Conservation (phyloP, 2,797 vertebrate species). For the Sebastiscus albofasciatus region DNA sequence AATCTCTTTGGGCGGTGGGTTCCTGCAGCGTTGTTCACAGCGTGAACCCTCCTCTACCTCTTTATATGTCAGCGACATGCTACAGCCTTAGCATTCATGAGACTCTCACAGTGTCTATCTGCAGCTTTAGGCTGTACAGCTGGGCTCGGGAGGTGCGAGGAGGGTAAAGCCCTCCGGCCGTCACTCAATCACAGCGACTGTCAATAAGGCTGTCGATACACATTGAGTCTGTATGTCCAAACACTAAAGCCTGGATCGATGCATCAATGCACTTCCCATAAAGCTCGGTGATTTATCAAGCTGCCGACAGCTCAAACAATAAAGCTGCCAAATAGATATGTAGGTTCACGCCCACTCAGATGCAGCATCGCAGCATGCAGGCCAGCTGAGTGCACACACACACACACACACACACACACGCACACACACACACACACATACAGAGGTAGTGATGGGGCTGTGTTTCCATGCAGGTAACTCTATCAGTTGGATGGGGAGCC, state of each 20-base stretch:
- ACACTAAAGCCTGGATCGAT: conserved; percentile 62
- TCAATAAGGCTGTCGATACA: conserved; percentile 63
- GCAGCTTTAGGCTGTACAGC: background rate
- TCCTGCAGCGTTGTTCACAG: conserved; percentile 35
- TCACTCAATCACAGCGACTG: conserved; percentile 58
- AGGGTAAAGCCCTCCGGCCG: conserved; percentile 23
- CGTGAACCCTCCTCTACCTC: conserved; percentile 23
- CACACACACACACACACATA: conserved; percentile 11
- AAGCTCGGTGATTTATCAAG: conserved; percentile 64
- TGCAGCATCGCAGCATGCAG: background rate
- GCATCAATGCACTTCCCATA: conserved; percentile 60
- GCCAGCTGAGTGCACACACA: background rate
- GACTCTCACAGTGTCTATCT: background rate
- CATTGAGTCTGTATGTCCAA: conserved; percentile 48
- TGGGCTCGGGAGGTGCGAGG: background rate
- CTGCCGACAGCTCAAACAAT: conserved; percentile 55
- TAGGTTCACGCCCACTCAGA: conserved; percentile 52
- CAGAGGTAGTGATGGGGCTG: conserved; percentile 19
- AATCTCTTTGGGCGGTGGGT: conserved; percentile 2
- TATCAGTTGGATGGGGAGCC: conserved; percentile 81
- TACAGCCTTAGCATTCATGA: conserved; percentile 3
- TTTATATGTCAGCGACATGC: conserved; percentile 13
- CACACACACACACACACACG: conserved; percentile 9
- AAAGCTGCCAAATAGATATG: conserved; percentile 74
- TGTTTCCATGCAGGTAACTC: conserved; percentile 77